Base-by-base conservation (phyloP, 35 echinoderm and acorn worm genomes). In the Lytechinus variegatus region DNA sequence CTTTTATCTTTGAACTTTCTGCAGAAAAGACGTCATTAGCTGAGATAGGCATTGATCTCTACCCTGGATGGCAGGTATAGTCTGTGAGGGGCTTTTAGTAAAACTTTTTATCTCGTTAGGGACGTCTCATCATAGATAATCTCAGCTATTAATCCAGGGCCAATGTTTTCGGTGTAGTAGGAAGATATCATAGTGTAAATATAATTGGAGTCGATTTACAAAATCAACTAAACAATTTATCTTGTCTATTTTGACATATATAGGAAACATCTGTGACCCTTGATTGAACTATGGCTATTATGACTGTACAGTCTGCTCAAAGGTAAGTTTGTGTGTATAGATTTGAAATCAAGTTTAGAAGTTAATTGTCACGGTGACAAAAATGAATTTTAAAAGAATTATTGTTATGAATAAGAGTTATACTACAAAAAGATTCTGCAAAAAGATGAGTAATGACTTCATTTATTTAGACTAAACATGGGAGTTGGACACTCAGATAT, bases 11-110 rank as follows among this genome's bases (percentile, higher is more conserved):
- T 79, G 66, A 6, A 79, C 66, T 79, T 79, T 79, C 66, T 8
- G n/a, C 66, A 79, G 66, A 79, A 79, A 79, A 79, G 66, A 79
- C 66, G 66, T 79, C 66, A 79, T n/a, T 79, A n/a, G 66, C 66
- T 7, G 19, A 8, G 66, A 79, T 79, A 79, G 6, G 66, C 66
- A 16, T 79, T 79, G 66, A n/a, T 24, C n/a, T 16, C 66, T 16
- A 79, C 66, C 66, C 66, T 79, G 66, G 66, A 79, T 79, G 21
- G 66, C 14, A 7, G 19, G 66, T 79, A 58, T 9, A 21, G 66
- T 79, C 5, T 24, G 33, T 2, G 33, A 79, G 4, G 66, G 66
- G 66, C 66, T 79, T 79, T 79, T 79, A 79, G 66, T 24, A 79
- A 1, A 79, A 7, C 16, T 24, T 79, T 8, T 79, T 79, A 79